These are phyloP conservation scores for Drosophila recens DNA, from an alignment of 2,888 invertebrate genomes.

Conservation along the genomic window DNA sequence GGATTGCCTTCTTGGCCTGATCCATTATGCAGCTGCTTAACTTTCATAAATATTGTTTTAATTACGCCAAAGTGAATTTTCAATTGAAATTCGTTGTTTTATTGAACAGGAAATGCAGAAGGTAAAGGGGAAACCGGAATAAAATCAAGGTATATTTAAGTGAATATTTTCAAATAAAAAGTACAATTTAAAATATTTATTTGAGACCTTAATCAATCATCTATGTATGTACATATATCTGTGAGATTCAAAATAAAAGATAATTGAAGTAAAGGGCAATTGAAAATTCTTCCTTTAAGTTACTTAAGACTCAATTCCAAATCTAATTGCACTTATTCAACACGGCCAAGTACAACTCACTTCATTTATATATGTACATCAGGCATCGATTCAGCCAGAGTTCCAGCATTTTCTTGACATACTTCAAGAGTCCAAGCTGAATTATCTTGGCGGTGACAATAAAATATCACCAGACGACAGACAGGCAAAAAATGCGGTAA, in stretches of 20 bases:
- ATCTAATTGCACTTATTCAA: conserved; percentile 1
- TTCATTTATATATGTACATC: conserved; percentile 6
- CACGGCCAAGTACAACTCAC: background rate
- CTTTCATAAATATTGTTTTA: conserved; percentile 24
- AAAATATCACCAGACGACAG: conserved; percentile 45
- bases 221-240: no score
- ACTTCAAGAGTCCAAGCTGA: conserved; percentile 12
- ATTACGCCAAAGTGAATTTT: background rate
- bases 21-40: conserved; percentile 41
- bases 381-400: conserved; percentile 10
- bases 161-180: no score
- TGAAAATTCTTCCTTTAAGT: background rate
- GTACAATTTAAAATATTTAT: background rate
- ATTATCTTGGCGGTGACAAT: conserved; percentile 36
- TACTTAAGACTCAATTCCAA: conserved; percentile 1
- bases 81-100: conserved; percentile 1
- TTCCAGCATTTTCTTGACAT: conserved; percentile 18
- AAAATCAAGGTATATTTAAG: background rate
- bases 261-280: no score
- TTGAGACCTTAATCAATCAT: no score
- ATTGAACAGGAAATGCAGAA: background rate
- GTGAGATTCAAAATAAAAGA: no score
- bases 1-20: conserved; percentile 4
- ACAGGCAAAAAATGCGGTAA: conserved; percentile 48
- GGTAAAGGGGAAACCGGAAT: background rate